Evolutionary conservation across 2,113 vertebrate species (phyloP).

Genomic region (Salvelinus alpinus): DNA sequence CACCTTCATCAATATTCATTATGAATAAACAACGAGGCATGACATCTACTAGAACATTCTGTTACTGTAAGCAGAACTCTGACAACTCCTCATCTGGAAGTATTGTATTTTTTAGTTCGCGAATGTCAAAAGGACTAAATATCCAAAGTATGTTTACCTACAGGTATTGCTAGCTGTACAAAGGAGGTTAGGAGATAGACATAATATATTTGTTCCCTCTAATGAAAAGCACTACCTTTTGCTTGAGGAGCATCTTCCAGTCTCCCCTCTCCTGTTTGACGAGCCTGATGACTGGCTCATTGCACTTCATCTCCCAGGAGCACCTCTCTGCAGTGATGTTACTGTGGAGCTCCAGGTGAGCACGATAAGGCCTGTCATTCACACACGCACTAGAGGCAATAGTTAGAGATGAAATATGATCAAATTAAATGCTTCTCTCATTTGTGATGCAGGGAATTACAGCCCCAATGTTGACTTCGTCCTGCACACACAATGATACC

Average conservation of each 20-base stretch:
- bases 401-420: not conserved
- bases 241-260: slow-evolving; percentile 63
- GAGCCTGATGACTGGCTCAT: slow-evolving; percentile 67
- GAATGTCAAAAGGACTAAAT: not conserved
- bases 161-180: not conserved
- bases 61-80: too few relatives aligned
- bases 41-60: too few relatives aligned
- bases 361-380: slow-evolving; percentile 51
- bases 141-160: not conserved
- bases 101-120: too few relatives aligned
- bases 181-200: not conserved
- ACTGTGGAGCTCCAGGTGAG: slow-evolving; percentile 52
- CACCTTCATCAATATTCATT: not conserved
- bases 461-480: not conserved
- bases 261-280: slow-evolving; percentile 51
- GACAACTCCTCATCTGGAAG: too few relatives aligned
- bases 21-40: not conserved
- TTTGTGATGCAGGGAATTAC: too few relatives aligned
- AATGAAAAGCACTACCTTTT: slow-evolving; percentile 52
- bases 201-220: not conserved
- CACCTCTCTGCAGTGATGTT: slow-evolving; percentile 49
- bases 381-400: slow-evolving; percentile 50
- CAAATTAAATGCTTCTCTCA: too few relatives aligned
- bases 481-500: not conserved
- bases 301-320: slow-evolving; percentile 65